Base-by-base conservation (phyloP, 2,888 invertebrate species). In the Hydrotaea diabolus region DNA sequence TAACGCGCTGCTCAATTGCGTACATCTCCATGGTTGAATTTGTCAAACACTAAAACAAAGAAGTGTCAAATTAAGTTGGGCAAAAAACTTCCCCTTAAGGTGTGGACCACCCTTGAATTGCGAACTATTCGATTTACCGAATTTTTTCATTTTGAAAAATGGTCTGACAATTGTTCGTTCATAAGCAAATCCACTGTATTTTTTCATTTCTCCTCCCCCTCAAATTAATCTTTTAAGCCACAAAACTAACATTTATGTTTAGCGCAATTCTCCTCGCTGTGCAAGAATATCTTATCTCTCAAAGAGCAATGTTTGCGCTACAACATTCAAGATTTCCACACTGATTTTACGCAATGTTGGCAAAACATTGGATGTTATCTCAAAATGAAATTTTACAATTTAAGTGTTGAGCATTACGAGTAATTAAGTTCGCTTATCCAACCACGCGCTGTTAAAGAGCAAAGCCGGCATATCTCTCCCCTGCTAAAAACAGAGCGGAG, bases 321-420 rank as follows among this genome's bases (percentile, higher is more conserved):
- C 53, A 46, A 3, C 53, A 21, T 21, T 19, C 5, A 55, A 19
- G 11, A 64, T 43, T 66, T 43, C 66, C 21, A 13, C 66, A 43
- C 66, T 43, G 21, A 66, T 66, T 66, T 66, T 43, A 66, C 39
- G 66, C 43, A 66, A 66, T 66, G 39, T 62, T 62, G 39, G 66
- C 39, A 66, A 66, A 66, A 66, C 66, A 43, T 43, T 66, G 2
- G 66, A 66, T 66, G 15, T 66, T 66, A 66, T 66, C 66, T 66
- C 39, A 43, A 62, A 55, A 21, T 55, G 19, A 11, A 55, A 19
- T 55, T 2, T n/a, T n/a, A 8, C n/a, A 31, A 31, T 31, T 31
- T 31, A 31, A 31, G 31, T 31, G 31, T 31, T 4, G 7, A 4
- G 49, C n/a, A n/a, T 0, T 49, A 49, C n/a, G 49, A 49, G n/a